A percentile compares a stretch with the other conserved stretches of the same genome.
phyloP scores from a whole-genome alignment of 2,113 vertebrate species.

The Circaetus gallicus region DNA sequence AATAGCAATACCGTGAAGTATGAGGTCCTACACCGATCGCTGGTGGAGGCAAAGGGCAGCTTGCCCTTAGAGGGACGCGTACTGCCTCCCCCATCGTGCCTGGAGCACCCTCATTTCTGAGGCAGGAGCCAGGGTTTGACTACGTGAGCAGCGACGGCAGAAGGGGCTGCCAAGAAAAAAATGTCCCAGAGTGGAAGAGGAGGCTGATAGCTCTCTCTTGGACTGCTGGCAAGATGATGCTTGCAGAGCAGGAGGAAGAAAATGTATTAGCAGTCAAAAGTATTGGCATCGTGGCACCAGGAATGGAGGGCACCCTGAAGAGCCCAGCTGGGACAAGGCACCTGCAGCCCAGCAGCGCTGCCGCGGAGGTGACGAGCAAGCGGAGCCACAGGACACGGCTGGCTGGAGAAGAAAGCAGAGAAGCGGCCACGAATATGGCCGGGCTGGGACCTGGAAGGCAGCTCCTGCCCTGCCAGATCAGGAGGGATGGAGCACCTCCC shows the following conservation, averaged over 20 bases:
- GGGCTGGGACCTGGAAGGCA: not conserved
- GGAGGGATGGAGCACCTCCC: not conserved
- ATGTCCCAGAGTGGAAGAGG: not conserved
- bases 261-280: not conserved
- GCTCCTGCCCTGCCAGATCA: fast-evolving
- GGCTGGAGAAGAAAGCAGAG: not conserved
- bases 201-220: not conserved
- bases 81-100: fast-evolving
- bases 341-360: not conserved
- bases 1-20: not conserved
- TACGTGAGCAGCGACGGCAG: fast-evolving
- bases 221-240: fast-evolving
- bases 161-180: not conserved
- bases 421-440: fast-evolving
- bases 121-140: not conserved
- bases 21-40: fast-evolving
- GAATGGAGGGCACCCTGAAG: not conserved
- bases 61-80: fast-evolving
- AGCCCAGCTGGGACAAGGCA: not conserved
- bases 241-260: not conserved
- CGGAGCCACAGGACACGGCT: fast-evolving
- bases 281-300: not conserved
- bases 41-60: not conserved
- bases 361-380: not conserved
- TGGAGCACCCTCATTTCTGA: not conserved